Evolutionary conservation across 2,113 vertebrate genomes (phyloP), one percentile per base, ranked within the genome.

Genomic region (Engystomops pustulosus): DNA sequence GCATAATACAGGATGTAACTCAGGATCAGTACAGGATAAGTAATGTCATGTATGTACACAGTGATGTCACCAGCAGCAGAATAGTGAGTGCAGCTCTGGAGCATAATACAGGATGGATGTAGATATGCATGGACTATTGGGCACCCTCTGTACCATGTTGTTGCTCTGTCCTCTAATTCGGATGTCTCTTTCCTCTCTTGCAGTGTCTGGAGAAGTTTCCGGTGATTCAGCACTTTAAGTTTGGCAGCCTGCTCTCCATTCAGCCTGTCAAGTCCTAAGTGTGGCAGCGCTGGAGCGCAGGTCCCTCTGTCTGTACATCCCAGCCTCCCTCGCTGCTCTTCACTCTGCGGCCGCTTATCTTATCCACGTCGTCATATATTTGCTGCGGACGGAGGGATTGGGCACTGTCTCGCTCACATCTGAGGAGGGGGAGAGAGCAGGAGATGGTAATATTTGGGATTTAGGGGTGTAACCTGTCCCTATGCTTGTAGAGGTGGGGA

Each of bases 151-250:
- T n/a, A n/a, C n/a, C n/a, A n/a, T 41, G 38, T 41, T 4, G 4
- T 45, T 17, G 70, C 27, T 25, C 12, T 12, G 71, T 49, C 32
- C 18, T 20, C 49, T 77, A 77, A 55, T 36, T n/a, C 6, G 17
- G 51, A 36, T 60, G 32, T 86, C 44, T 82, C 80, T 82, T 1
- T 18, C 71, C n/a, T 87, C 30, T 87, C 62, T 55, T 76, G 2
- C 91, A 99, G 97, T 99, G 98, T 93, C 91, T 99, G 94, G 97
- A 99, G 92, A 99, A 99, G 93, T 99, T 99, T 87, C 98, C 98
- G 0, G 98, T 99, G 88, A 98, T 99, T 92, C 98, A 99, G 88
- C 98, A 99, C 93, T 99, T 99, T 92, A 99, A 97, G 88, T 99
- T 99, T 0, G 97, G 98, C 86, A 98, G 96, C 91, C 92, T 99